Evolutionary conservation across 2,888 invertebrate species (phyloP), one percentile per base, ranked within the genome.

Genomic region (Apamea crenata): DNA sequence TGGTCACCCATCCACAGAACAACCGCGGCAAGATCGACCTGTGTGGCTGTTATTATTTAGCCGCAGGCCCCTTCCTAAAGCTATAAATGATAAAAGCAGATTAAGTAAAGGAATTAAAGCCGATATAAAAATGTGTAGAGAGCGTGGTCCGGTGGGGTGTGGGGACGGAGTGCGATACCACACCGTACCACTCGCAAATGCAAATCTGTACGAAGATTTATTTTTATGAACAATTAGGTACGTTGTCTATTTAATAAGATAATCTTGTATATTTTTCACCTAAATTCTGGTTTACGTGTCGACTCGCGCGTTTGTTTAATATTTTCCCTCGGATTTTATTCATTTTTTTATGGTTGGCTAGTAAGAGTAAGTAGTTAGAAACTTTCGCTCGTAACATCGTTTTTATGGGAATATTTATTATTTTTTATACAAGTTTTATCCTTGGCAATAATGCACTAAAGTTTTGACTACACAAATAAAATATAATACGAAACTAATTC

Each of bases 201-300:
- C 75, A 86, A 85, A 85, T 84, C 78, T 82, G 74, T 78, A 47
- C 50, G 73, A 84, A 78, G 77, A 85, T 87, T 86, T 77, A 87
- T 89, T 85, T 90, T 84, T 75, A 87, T 82, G 70, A 84, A 75
- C 79, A 82, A 83, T 85, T 84, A 89, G 29, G 69, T 77, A 72
- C 59, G 73, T 80, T 80, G 84, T 81, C 77, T 82, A 81, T 84
- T 78, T 78, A 86, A 82, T 81, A 71, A 74, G 32, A 73, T 82
- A 75, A 86, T 82, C 75, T 78, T 25, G 65, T 77, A 66, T 66
- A 74, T 77, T 76, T 61, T 74, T 56, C 16, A 50, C 44, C 50
- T 75, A 77, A 74, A 86, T 80, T 79, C 47, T 68, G 65, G 14
- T 74, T 81, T 59, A 56, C 59, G 63, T 72, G 77, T 66, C 50